phyloP scores from a whole-genome alignment of 2,797 vertebrate species.

The Adrianichthys oophorus region DNA sequence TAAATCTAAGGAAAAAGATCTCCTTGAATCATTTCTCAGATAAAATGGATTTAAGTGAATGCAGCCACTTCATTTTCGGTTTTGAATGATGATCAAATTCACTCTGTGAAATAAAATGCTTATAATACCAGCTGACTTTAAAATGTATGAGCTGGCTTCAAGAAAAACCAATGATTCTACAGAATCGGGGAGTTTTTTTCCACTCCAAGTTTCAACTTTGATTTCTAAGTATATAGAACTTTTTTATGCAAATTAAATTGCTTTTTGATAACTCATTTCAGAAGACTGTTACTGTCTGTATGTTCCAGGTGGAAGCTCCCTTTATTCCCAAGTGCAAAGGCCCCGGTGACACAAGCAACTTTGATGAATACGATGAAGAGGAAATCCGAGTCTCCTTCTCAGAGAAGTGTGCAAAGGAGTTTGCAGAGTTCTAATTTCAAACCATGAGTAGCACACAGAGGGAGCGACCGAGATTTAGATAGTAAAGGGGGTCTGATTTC shows the following conservation, averaged over 20 bases:
- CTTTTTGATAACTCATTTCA: no score
- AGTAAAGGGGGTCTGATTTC: conserved; percentile 54
- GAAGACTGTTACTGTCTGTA: background rate
- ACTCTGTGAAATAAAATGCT: background rate
- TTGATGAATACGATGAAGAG: conserved; percentile 95
- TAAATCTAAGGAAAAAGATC: no score
- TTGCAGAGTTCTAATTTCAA: conserved; percentile 88
- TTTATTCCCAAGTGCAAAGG: conserved; percentile 97
- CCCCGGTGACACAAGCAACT: conserved; percentile 95
- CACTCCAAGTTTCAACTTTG: background rate
- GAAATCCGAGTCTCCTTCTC: conserved; percentile 92
- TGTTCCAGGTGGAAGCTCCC: conserved; percentile 88
- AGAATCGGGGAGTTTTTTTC: conserved; percentile 9
- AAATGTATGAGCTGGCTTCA: conserved; percentile 5
- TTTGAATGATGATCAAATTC: background rate
- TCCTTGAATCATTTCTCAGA: background rate
- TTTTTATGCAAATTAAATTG: background rate
- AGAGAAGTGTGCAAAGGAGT: conserved; percentile 95
- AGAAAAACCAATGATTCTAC: conserved; percentile 5
- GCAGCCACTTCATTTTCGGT: background rate
- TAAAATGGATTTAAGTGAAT: background rate
- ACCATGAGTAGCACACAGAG: conserved; percentile 51
- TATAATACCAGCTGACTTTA: conserved; percentile 2
- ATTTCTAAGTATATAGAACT: no score
- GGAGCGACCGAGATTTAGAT: conserved; percentile 61